phyloP scores from a whole-genome alignment of 2,888 invertebrate species.

The Chymomyza caudatula region DNA sequence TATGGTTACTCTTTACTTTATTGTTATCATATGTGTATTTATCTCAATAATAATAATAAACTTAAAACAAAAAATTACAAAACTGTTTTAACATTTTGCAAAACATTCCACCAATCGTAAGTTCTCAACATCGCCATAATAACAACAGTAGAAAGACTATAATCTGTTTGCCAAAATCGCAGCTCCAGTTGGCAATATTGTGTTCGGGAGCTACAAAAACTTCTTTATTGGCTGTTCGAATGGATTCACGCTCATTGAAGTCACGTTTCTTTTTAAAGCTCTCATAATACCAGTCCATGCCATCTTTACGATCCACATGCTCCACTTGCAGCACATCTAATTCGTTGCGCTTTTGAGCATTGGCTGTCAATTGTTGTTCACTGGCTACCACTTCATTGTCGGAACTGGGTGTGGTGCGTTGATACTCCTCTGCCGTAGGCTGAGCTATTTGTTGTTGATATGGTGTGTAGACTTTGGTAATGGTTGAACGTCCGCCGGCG shows the following conservation, averaged over 20 bases:
- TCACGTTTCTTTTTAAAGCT: slow-evolving; percentile 81
- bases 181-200: background rate
- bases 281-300: slow-evolving; percentile 91
- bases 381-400: slow-evolving; percentile 53
- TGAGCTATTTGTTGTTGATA: slow-evolving; percentile 61
- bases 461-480: slow-evolving; percentile 81
- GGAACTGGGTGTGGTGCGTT: slow-evolving; percentile 69
- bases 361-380: slow-evolving; percentile 45
- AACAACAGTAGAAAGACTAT: slow-evolving; percentile 29
- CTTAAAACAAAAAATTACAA: slow-evolving; percentile 43
- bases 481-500: slow-evolving; percentile 80
- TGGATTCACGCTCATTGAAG: slow-evolving; percentile 36
- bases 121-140: slow-evolving; percentile 31
- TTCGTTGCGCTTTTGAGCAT: slow-evolving; percentile 64
- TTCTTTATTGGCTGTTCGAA: slow-evolving; percentile 37
- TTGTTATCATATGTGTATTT: background rate
- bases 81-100: slow-evolving; percentile 39
- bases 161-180: background rate
- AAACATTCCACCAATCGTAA: background rate
- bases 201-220: slow-evolving; percentile 3
- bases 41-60: slow-evolving; percentile 27
- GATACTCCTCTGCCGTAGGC: slow-evolving; percentile 77
- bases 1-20: background rate
- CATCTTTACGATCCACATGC: slow-evolving; percentile 78
- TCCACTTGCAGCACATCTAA: slow-evolving; percentile 73